Evolutionary conservation across 2,797 vertebrate genomes (phyloP).

Genomic region (Pseudochromis fuscus): DNA sequence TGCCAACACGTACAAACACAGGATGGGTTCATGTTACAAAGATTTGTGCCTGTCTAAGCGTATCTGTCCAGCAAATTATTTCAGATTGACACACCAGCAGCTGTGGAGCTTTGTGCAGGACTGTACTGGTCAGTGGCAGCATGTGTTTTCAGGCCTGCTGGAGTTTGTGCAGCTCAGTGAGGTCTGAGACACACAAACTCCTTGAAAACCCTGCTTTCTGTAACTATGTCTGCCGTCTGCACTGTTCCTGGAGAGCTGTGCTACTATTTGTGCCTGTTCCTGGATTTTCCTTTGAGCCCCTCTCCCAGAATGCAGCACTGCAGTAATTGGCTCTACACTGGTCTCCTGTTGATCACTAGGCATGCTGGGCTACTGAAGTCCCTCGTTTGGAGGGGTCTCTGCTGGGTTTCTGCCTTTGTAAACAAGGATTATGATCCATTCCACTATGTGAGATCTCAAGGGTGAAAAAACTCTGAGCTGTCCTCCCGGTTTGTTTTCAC

Average conservation of each 20-base stretch:
- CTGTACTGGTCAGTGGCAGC: no score
- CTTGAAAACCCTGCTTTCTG: no score
- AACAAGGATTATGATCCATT: constrained; percentile 31
- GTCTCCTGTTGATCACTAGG: constrained; percentile 9
- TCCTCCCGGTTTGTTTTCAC: constrained; percentile 23
- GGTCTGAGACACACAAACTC: no score
- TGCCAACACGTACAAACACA: no score
- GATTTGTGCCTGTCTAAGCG: no score
- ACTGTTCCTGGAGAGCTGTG: constrained; percentile 8
- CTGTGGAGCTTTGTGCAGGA: no score
- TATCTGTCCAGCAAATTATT: no score
- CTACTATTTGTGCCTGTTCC: no score
- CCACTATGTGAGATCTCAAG: constrained; percentile 9
- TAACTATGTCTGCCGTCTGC: constrained; percentile 3
- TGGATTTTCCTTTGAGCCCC: constrained; percentile 28
- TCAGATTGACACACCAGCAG: no score
- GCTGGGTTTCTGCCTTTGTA: constrained; percentile 22
- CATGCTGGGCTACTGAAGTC: constrained; percentile 7
- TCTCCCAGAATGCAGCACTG: constrained; percentile 39
- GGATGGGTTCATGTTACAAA: no score
- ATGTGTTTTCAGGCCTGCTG: no score
- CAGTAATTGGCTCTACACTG: constrained; percentile 43
- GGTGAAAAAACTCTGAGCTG: neutral
- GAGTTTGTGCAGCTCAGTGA: no score
- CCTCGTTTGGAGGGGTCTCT: neutral